Conservation (phyloP, 2,888 invertebrate species). For the Smittia aterrima region DNA sequence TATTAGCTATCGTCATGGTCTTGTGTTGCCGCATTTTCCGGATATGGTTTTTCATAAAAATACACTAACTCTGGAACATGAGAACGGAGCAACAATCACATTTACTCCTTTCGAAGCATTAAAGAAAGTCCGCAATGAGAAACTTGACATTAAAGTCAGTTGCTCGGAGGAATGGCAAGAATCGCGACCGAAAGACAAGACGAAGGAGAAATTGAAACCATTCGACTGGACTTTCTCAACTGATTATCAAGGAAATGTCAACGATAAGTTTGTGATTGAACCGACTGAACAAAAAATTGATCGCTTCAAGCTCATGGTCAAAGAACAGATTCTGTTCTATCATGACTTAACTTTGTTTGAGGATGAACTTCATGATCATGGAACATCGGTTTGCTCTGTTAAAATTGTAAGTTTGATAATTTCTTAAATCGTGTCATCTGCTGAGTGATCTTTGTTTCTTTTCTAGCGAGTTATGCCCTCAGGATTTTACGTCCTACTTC, state of each 20-base stretch:
- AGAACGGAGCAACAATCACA: slow-evolving; percentile 66
- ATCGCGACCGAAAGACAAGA: slow-evolving; percentile 66
- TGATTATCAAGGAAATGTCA: slow-evolving; percentile 80
- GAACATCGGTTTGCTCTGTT: slow-evolving; percentile 82
- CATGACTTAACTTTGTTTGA: slow-evolving; percentile 92
- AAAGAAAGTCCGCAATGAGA: slow-evolving; percentile 71
- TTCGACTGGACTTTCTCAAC: slow-evolving; percentile 99
- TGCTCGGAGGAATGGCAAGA: slow-evolving; percentile 90
- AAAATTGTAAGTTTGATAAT: slow-evolving; percentile 76
- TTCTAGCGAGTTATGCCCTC: slow-evolving; percentile 92
- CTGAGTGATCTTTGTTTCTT: slow-evolving; percentile 43
- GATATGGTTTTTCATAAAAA: slow-evolving; percentile 99
- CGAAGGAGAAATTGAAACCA: slow-evolving; percentile 75
- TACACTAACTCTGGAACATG: slow-evolving; percentile 67
- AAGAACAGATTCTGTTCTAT: slow-evolving; percentile 91
- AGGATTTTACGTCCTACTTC: slow-evolving; percentile 83
- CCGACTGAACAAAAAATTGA: slow-evolving; percentile 76
- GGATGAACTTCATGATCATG: slow-evolving; percentile 98
- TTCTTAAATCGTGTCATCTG: not conserved
- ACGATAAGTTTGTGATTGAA: slow-evolving; percentile 60
- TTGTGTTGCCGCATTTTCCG: slow-evolving; percentile 87
- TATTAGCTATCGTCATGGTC: slow-evolving; percentile 65
- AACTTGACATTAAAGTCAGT: slow-evolving; percentile 77
- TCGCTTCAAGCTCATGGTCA: slow-evolving; percentile 80
- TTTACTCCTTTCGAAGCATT: slow-evolving; percentile 92